A percentile compares a stretch with the other conserved stretches of the same genome.
These are phyloP conservation scores for Caenorhabditis sinica DNA, from an alignment of 2,888 invertebrate genomes.

Conservation along the genomic window DNA sequence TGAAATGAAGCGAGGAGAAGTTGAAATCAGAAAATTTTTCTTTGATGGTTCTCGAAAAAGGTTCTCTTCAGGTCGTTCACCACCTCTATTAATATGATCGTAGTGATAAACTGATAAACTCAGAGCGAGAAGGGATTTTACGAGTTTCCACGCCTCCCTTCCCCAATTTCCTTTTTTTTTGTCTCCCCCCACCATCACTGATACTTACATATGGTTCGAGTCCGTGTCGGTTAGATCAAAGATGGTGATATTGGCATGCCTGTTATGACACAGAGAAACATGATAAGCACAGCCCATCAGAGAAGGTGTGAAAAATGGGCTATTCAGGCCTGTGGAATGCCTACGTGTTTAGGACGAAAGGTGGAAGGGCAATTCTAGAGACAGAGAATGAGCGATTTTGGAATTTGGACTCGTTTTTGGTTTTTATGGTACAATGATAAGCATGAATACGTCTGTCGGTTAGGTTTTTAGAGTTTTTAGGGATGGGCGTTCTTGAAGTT, in stretches of 20 bases:
- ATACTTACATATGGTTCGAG: constrained; percentile 43
- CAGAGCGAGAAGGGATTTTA: constrained; percentile 53
- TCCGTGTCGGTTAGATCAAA: constrained; percentile 59
- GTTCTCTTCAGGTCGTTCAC: constrained; percentile 21
- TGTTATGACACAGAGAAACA: constrained; percentile 40
- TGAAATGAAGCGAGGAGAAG: not conserved
- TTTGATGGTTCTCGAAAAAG: constrained; percentile 21
- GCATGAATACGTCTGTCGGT: not conserved
- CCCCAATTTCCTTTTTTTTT: not conserved
- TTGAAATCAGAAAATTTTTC: not conserved
- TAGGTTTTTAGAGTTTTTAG: not conserved
- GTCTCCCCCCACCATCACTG: not conserved
- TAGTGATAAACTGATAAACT: constrained; percentile 54
- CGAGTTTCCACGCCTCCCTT: constrained; percentile 61
- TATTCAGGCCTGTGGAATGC: constrained; percentile 25
- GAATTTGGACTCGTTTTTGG: constrained; percentile 42
- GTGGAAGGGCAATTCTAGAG: constrained; percentile 2
- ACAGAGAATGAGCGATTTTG: not conserved
- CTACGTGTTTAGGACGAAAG: constrained; percentile 18
- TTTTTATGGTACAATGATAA: constrained; percentile 36
- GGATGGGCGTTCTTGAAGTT: constrained; percentile 28
- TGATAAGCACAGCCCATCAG: constrained; percentile 21
- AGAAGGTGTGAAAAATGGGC: constrained; percentile 45
- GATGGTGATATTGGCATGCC: constrained; percentile 60
- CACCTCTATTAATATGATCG: constrained; percentile 33